Conservation (phyloP, 1,140 invertebrate genomes). For the Drosophila rufa region DNA sequence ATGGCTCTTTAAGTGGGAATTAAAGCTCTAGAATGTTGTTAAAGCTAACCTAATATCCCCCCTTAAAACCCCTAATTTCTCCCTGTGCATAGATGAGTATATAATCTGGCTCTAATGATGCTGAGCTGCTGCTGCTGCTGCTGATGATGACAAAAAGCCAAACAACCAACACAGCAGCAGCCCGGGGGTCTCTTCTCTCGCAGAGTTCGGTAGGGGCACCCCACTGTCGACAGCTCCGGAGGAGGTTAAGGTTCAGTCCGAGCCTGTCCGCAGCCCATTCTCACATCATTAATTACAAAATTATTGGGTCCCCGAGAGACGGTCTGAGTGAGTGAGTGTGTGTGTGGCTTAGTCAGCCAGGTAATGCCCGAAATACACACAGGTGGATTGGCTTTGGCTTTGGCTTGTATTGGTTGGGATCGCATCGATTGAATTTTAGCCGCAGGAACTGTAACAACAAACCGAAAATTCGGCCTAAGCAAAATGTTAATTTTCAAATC, state of each 20-base stretch:
- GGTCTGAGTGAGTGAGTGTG: neutral
- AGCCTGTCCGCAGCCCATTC: conserved; percentile 72
- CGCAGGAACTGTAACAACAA: conserved; percentile 80
- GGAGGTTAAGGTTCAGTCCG: conserved; percentile 32
- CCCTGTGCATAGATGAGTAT: conserved; percentile 42
- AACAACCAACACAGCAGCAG: conserved; percentile 61
- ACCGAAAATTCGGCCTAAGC: conserved; percentile 34
- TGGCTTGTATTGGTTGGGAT: neutral
- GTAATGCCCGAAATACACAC: conserved; percentile 38
- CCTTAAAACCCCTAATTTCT: neutral
- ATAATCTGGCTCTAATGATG: conserved; percentile 75
- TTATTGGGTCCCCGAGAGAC: conserved; percentile 58
- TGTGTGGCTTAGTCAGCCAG: conserved; percentile 11
- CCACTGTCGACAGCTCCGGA: conserved; percentile 77
- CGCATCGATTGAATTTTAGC: conserved; percentile 45
- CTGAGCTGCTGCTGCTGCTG: conserved; percentile 36
- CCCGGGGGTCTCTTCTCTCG: conserved; percentile 48
- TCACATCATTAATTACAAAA: conserved; percentile 84
- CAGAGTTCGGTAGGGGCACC: conserved; percentile 49
- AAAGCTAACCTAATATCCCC: too few species aligned
- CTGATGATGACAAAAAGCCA: conserved; percentile 77
- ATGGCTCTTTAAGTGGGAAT: too few species aligned
- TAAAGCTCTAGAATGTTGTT: too few species aligned
- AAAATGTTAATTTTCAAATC: conserved; percentile 82
- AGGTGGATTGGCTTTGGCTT: conserved; percentile 52